Base-by-base conservation (phyloP, 2,113 vertebrate species). In the Pelecanoides urinatrix region DNA sequence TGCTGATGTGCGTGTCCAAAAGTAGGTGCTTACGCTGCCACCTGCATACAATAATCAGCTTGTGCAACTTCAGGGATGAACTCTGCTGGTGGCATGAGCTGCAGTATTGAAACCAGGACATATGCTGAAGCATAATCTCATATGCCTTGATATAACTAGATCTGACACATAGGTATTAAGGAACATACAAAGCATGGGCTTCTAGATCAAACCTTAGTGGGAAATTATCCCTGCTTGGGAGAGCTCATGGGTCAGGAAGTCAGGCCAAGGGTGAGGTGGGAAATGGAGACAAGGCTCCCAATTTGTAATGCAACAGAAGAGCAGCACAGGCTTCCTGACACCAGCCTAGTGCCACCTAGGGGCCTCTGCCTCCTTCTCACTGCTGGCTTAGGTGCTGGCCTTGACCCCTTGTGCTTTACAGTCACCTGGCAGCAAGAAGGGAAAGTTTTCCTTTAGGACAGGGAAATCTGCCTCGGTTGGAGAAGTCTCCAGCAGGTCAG, bases 11-110 rank as follows among this genome's bases (percentile, higher is more conserved):
- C 44, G 5, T 75, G 30, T 67, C 86, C n/a, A 81, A 68, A 94
- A 90, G 77, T 27, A 76, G 96, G 88, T 96, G 96, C 93, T 96
- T 97, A 18, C 96, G 96, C 96, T 95, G 96, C 94, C 93, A 96
- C 94, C 96, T 96, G 94, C 92, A 94, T 92, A 96, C 85, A 86
- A 32, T 75, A 82, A 75, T 68, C 66, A 65, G 93, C 34, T 84
- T 97, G 94, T 96, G 92, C 93, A 97, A 85, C 77, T 53, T 83
- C 76, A 59, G 72, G 68, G 80, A 59, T 74, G 42, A 92, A 5
- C n/a, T 90, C 70, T 27, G 55, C 38, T 95, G 76, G 73, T 93
- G 80, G 44, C 62, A 73, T 16, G 38, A 90, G 30, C 65, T 68
- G 49, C 22, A 68, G 23, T 40, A 12, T 36, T 89, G 71, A 53